Conservation (phyloP, 2,888 invertebrate species). For the Cantharis lateralis region DNA sequence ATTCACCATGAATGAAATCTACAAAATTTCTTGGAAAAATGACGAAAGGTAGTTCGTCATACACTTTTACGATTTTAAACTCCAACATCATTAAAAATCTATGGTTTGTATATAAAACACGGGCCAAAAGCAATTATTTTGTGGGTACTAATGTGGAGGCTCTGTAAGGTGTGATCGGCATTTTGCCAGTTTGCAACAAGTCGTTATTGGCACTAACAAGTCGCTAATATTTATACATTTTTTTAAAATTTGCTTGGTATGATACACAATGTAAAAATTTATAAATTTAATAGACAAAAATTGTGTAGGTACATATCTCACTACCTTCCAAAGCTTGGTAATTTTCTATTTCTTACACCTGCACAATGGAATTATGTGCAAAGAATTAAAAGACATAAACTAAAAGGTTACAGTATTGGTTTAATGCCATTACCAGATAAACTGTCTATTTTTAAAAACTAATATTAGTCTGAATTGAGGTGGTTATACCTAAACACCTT, state of each 20-base stretch:
- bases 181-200: slow-evolving; percentile 52
- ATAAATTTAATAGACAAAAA: background rate
- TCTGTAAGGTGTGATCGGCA: slow-evolving; percentile 54
- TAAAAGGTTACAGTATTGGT: slow-evolving; percentile 28
- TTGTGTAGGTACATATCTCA: no score
- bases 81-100: background rate
- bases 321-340: background rate
- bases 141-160: slow-evolving; percentile 40
- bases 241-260: background rate
- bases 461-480: slow-evolving; percentile 9
- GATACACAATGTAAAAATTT: background rate
- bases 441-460: slow-evolving; percentile 15
- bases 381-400: background rate
- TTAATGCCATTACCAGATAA: slow-evolving; percentile 27
- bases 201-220: slow-evolving; percentile 47
- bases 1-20: background rate
- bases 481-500: slow-evolving; percentile 20
- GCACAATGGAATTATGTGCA: background rate
- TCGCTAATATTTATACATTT: slow-evolving; percentile 31
- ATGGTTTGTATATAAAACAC: background rate
- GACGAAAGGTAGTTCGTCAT: background rate
- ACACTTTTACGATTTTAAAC: background rate
- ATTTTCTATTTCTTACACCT: background rate
- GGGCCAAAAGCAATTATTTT: slow-evolving; percentile 17
- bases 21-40: slow-evolving; percentile 1